Evolutionary conservation across 1,140 invertebrate genomes (phyloP).

Genomic region (Heliothis virescens): DNA sequence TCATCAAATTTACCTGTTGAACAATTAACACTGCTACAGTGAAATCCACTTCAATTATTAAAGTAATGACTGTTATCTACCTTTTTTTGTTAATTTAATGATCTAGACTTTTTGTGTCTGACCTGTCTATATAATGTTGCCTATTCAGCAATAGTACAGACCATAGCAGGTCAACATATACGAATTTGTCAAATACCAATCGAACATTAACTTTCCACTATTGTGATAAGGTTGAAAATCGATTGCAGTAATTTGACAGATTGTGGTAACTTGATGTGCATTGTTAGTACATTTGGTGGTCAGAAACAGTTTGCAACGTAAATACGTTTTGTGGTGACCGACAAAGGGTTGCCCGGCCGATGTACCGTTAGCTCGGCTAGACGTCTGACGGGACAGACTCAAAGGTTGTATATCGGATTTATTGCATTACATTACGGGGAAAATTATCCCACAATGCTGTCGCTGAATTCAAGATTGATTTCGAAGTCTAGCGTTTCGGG

Average conservation of each 20-base stretch:
- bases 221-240: too few relatives aligned
- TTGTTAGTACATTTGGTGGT: constrained; percentile 9
- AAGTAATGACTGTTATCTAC: too few relatives aligned
- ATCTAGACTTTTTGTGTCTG: background rate
- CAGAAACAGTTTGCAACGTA: background rate
- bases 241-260: too few relatives aligned
- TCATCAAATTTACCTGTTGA: too few relatives aligned
- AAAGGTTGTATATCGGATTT: constrained; percentile 10
- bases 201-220: too few relatives aligned
- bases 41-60: too few relatives aligned
- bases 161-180: too few relatives aligned
- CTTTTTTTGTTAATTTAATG: background rate
- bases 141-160: background rate
- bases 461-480: constrained; percentile 1
- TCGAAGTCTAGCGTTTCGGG: background rate
- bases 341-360: constrained; percentile 19
- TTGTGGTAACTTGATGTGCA: background rate
- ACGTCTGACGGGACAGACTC: constrained; percentile 9
- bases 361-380: constrained; percentile 1
- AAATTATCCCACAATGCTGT: background rate
- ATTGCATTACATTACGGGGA: constrained; percentile 6
- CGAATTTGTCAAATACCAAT: too few relatives aligned
- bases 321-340: constrained; percentile 1
- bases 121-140: background rate
- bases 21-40: too few relatives aligned